Evolutionary conservation across 2,888 invertebrate genomes (phyloP).

Genomic region (Rugalucina vietnamica): DNA sequence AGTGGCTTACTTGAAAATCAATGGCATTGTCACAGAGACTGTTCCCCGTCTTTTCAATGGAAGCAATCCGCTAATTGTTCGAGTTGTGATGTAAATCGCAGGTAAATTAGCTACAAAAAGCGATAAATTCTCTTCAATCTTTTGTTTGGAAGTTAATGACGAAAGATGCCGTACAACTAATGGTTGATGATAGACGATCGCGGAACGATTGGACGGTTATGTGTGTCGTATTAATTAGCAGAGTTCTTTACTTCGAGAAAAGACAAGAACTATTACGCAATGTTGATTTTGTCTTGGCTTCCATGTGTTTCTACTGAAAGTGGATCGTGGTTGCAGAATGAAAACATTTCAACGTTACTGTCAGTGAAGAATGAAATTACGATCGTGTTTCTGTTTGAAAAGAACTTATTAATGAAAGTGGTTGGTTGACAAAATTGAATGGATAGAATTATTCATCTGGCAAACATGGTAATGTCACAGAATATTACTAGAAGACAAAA

Average conservation of each 20-base stretch:
- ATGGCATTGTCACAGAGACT: too few relatives aligned
- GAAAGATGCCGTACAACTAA: background rate
- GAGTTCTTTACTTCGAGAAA: background rate
- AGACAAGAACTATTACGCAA: background rate
- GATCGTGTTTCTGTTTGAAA: too few relatives aligned
- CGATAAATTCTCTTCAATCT: background rate
- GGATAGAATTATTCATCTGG: background rate
- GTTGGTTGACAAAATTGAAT: too few relatives aligned
- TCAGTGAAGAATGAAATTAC: too few relatives aligned
- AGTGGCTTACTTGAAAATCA: too few relatives aligned
- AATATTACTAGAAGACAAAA: background rate
- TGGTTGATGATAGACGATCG: background rate
- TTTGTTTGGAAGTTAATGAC: background rate
- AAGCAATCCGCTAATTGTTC: background rate
- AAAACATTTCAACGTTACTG: too few relatives aligned
- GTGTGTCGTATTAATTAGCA: background rate
- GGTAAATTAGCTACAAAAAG: background rate
- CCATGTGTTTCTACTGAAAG: background rate
- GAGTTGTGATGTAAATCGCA: background rate
- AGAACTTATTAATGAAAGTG: too few relatives aligned
- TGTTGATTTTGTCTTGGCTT: background rate
- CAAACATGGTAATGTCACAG: background rate
- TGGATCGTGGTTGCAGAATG: too few relatives aligned
- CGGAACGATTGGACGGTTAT: background rate
- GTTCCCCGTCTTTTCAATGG: too few relatives aligned